phyloP scores from a whole-genome alignment of 2,797 vertebrate species.

The Tenualosa thibaudeaui region DNA sequence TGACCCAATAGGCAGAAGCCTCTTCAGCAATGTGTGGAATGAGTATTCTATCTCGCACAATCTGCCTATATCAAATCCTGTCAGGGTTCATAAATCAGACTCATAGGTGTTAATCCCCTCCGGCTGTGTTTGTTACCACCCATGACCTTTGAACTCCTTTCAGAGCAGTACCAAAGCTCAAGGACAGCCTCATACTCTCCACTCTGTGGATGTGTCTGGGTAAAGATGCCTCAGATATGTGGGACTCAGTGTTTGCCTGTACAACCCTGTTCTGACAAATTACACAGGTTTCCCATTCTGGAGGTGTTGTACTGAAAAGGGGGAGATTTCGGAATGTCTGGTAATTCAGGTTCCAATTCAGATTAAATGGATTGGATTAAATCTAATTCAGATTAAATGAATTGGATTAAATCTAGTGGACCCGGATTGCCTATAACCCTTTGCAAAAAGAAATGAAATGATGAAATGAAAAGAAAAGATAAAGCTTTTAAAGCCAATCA shows the following conservation, averaged over 20 bases:
- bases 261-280: not conserved
- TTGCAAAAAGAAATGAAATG: too few species aligned
- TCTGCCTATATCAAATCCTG: conserved; percentile 18
- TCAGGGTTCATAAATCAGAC: conserved; percentile 9
- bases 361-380: not conserved
- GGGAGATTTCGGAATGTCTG: not conserved
- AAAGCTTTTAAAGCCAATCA: not conserved
- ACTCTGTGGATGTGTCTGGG: not conserved
- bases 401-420: not conserved
- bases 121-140: conserved; percentile 16
- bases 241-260: not conserved
- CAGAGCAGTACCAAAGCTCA: not conserved
- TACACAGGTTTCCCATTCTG: not conserved
- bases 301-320: not conserved
- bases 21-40: not conserved
- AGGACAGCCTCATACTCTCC: not conserved
- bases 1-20: too few species aligned
- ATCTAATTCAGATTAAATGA: too few species aligned
- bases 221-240: conserved; percentile 1
- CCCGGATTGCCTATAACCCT: not conserved
- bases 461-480: not conserved
- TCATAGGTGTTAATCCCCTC: not conserved
- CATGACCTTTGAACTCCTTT: not conserved
- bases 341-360: not conserved
- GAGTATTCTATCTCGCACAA: not conserved